A percentile compares a stretch with the other conserved stretches of the same genome.
phyloP scores from a whole-genome alignment of 2,797 vertebrate species.

The Lerista edwardsae region DNA sequence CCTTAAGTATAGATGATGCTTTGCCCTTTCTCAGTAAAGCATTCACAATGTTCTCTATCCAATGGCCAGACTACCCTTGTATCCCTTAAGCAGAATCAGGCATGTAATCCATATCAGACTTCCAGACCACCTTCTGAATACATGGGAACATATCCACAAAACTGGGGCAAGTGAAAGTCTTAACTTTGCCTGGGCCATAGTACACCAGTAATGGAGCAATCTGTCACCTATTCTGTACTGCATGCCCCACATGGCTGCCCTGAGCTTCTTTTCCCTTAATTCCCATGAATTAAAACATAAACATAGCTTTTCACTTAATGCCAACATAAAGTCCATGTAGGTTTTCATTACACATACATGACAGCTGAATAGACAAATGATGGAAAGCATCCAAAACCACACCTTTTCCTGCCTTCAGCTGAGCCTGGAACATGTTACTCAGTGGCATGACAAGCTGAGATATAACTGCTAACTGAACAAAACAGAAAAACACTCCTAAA shows the following conservation, averaged over 20 bases:
- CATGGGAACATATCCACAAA: no score
- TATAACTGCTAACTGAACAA: slow-evolving; percentile 19
- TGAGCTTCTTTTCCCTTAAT: background rate
- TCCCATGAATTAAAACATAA: slow-evolving; percentile 42
- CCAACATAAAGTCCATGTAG: slow-evolving; percentile 20
- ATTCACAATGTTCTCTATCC: no score
- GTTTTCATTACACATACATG: background rate
- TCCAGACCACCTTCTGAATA: no score
- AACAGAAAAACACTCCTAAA: background rate
- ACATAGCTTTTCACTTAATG: slow-evolving; percentile 28
- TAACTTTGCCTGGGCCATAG: background rate
- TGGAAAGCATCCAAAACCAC: slow-evolving; percentile 33
- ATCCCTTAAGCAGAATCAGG: no score
- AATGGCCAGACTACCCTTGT: no score
- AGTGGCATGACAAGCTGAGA: slow-evolving; percentile 33
- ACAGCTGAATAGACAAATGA: slow-evolving; percentile 19
- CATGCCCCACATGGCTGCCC: background rate
- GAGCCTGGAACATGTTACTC: slow-evolving; percentile 37
- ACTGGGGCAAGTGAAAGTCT: background rate
- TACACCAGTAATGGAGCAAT: background rate
- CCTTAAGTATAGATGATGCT: no score
- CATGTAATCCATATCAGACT: no score
- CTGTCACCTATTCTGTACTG: background rate
- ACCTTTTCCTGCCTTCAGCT: slow-evolving; percentile 49
- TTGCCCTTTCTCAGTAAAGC: no score